A percentile compares a stretch with the other conserved stretches of the same genome.
These are phyloP conservation scores for Isoperla grammatica DNA, from an alignment of 2,888 invertebrate genomes.

Conservation along the genomic window DNA sequence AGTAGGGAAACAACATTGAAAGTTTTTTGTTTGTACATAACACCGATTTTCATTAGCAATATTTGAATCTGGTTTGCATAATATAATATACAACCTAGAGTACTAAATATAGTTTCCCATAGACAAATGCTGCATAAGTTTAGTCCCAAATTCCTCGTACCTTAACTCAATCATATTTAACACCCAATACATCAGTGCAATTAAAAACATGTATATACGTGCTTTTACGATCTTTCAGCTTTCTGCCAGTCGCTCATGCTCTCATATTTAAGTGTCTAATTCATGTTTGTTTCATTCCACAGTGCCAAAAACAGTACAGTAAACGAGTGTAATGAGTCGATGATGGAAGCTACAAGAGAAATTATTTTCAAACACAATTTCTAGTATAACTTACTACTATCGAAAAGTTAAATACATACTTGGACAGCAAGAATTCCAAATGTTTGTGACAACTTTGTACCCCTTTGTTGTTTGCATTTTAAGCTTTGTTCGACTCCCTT, in stretches of 20 bases:
- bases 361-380: slow-evolving; percentile 9
- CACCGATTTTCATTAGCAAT: too few relatives aligned
- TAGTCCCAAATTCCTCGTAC: too few relatives aligned
- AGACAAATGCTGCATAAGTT: too few relatives aligned
- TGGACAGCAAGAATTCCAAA: slow-evolving; percentile 13
- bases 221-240: background rate
- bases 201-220: background rate
- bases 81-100: too few relatives aligned
- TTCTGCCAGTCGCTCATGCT: background rate
- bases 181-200: background rate
- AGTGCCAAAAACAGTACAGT: slow-evolving; percentile 5
- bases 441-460: slow-evolving; percentile 9
- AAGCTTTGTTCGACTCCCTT: slow-evolving; percentile 1
- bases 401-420: background rate
- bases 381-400: slow-evolving; percentile 3
- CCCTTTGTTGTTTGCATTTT: background rate
- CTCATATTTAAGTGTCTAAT: background rate
- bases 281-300: slow-evolving; percentile 1
- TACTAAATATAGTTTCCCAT: too few relatives aligned
- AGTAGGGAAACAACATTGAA: too few relatives aligned
- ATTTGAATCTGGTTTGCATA: too few relatives aligned
- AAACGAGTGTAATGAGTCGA: background rate
- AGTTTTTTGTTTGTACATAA: too few relatives aligned
- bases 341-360: slow-evolving; percentile 13
- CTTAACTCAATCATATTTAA: too few relatives aligned